Evolutionary conservation across 2,797 vertebrate species (phyloP).

Genomic region (Passerculus sandwichensis): DNA sequence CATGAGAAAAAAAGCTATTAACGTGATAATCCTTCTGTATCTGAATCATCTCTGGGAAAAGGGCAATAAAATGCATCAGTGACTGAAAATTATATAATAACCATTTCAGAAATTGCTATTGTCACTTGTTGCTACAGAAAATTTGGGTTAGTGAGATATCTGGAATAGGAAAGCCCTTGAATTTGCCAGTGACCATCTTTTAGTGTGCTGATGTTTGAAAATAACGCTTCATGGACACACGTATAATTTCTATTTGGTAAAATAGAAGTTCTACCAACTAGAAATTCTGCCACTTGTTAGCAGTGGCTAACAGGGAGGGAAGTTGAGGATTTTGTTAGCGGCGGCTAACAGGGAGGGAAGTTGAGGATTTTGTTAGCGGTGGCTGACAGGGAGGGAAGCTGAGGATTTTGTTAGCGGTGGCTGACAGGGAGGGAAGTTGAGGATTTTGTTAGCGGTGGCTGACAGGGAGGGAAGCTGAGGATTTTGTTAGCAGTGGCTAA

Average conservation of each 20-base stretch:
- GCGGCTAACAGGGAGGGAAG: no score
- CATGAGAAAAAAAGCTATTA: neutral
- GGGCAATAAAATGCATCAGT: neutral
- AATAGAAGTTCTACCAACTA: neutral
- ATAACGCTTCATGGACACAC: fast-evolving
- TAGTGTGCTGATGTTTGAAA: neutral
- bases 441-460: no score
- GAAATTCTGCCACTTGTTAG: neutral
- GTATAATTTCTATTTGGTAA: fast-evolving
- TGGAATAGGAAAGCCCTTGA: neutral
- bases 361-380: no score
- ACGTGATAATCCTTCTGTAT: neutral
- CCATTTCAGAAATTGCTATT: neutral
- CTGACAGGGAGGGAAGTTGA: no score
- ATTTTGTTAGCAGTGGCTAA: no score
- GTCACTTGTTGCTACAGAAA: neutral
- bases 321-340: no score
- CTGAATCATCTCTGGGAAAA: neutral
- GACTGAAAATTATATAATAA: neutral
- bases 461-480: no score
- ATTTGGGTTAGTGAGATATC: neutral
- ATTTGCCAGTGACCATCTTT: neutral
- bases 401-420: no score
- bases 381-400: no score
- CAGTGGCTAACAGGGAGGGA: neutral